Percentiles rank a stretch among this genome's conserved stretches.
phyloP scores from a whole-genome alignment of 1,140 invertebrate genomes.

The Calephelis virginiensis region DNA sequence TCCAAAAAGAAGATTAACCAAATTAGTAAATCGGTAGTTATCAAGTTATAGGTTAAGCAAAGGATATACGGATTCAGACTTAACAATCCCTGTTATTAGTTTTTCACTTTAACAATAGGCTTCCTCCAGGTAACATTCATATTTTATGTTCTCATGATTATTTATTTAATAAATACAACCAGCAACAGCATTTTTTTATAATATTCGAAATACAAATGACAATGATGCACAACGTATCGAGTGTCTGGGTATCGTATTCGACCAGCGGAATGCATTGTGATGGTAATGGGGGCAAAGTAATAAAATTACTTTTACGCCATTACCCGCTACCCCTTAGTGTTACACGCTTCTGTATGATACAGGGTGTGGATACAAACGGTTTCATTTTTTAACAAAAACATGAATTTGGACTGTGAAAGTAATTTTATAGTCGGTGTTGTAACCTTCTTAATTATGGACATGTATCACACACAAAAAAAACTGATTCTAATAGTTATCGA shows the following conservation, averaged over 20 bases:
- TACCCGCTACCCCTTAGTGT: conserved; percentile 59
- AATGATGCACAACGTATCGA: conserved; percentile 51
- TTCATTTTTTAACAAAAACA: conserved; percentile 49
- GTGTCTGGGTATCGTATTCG: conserved; percentile 56
- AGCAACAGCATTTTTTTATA: conserved; percentile 1
- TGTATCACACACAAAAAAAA: too few relatives aligned
- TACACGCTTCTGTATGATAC: conserved; percentile 44
- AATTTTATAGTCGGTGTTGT: conserved; percentile 1
- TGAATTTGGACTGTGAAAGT: conserved; percentile 22
- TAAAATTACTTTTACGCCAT: conserved; percentile 78
- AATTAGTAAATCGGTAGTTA: too few relatives aligned
- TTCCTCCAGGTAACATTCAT: too few relatives aligned
- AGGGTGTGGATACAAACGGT: conserved; percentile 62
- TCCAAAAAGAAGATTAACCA: too few relatives aligned
- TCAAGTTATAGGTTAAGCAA: too few relatives aligned
- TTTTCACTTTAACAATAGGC: too few relatives aligned
- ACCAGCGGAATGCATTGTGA: conserved; percentile 69
- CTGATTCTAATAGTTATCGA: too few relatives aligned
- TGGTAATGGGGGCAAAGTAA: conserved; percentile 76
- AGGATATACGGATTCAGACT: too few relatives aligned
- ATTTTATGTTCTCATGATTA: background rate
- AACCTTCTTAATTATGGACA: too few relatives aligned
- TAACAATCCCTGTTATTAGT: too few relatives aligned
- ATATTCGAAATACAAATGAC: conserved; percentile 50
- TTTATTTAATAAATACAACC: too few relatives aligned